Percentiles rank a stretch among this genome's conserved stretches.
Evolutionary conservation across 2,113 vertebrate genomes (phyloP).

Genomic region (Otocyon megalotis): DNA sequence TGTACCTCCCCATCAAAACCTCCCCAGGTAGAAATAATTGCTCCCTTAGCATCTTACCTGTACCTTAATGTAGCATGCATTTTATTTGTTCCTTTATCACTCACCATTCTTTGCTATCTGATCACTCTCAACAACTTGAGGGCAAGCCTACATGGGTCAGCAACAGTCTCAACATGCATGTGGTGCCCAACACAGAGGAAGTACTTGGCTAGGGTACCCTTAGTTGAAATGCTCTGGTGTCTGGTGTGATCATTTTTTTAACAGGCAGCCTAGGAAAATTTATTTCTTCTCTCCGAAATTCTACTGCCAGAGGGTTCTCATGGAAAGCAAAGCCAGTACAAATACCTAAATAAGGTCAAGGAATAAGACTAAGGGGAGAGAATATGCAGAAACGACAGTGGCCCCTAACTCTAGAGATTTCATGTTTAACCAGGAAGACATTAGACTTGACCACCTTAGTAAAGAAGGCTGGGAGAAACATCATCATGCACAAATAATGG

Average conservation of each 20-base stretch:
- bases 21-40: background rate
- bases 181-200: background rate
- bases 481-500: background rate
- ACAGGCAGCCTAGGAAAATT: background rate
- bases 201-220: background rate
- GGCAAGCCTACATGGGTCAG: background rate
- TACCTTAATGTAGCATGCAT: background rate
- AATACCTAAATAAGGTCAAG: background rate
- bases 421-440: background rate
- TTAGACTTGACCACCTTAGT: background rate
- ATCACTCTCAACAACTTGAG: background rate
- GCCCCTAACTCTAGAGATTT: background rate
- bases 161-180: fast-evolving
- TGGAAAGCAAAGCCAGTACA: background rate
- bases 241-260: background rate
- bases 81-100: background rate
- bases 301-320: background rate
- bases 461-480: background rate
- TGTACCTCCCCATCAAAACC: background rate
- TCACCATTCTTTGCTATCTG: background rate
- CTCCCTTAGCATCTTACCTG: background rate
- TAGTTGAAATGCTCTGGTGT: background rate
- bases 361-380: background rate
- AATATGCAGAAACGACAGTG: background rate
- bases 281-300: constrained; percentile 20